Evolutionary conservation across 2,888 invertebrate genomes (phyloP), one percentile per base, ranked within the genome.

Genomic region (Leptinotarsa tumamoca): DNA sequence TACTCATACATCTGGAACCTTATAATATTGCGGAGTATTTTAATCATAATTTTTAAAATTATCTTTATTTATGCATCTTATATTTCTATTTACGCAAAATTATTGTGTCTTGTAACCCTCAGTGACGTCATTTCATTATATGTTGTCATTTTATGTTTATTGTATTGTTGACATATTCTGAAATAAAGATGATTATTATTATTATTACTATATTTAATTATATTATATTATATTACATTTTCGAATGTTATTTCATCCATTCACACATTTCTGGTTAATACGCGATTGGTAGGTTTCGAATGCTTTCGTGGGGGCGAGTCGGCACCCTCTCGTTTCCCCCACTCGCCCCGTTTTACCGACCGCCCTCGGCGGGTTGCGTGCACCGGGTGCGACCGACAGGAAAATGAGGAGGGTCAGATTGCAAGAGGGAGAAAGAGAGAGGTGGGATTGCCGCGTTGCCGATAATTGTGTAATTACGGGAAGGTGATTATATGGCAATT

Each of bases 371-470:
- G 77, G 79, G 79, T 83, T 83, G 82, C 84, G 82, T 82, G 84
- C 87, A 86, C 86, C 87, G 87, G 86, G 85, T 87, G 87, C 86
- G 87, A 82, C 85, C 86, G 87, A 87, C 88, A 86, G 87, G 84
- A 86, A 86, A 87, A 87, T 87, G 85, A 86, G 84, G 86, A 85
- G 86, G 85, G 86, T 84, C 68, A 72, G 68, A 73, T 63, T 50
- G 63, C 79, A 80, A 66, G 72, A 73, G 71, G 72, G 75, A 54
- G 43, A 43, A 10, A 43, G 61, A 33, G 71, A 23, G 72, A 49
- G 76, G 68, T 54, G 73, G 74, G 61, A 74, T 33, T 63, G 68
- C 83, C 87, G 87, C 84, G 79, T 70, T 70, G 70, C 70, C 70
- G 21, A 27, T 56, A 51, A 68, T 27, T 56, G 33, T 51, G 23